phyloP scores from a whole-genome alignment of 1,140 invertebrate genomes.

The Listronotus oregonensis region DNA sequence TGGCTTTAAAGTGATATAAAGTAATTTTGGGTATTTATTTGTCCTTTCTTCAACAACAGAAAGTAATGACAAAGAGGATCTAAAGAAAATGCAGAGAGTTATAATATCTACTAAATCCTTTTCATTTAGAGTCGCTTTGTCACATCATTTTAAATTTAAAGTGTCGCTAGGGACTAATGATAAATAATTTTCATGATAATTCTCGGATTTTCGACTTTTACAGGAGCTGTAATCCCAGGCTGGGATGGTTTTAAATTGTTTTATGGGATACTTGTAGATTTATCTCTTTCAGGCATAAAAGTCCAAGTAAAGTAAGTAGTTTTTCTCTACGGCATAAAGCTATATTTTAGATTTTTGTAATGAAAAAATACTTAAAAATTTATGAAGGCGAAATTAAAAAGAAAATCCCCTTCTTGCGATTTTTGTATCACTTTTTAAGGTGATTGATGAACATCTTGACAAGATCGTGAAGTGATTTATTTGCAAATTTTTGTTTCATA shows the following conservation, averaged over 20 bases:
- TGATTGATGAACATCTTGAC: too few relatives aligned
- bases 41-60: constrained; percentile 1
- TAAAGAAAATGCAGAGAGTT: constrained; percentile 6
- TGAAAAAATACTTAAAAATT: too few relatives aligned
- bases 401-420: too few relatives aligned
- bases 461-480: too few relatives aligned
- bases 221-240: not conserved
- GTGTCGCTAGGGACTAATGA: constrained; percentile 14
- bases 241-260: constrained; percentile 13
- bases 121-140: constrained; percentile 17
- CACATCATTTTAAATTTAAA: constrained; percentile 15
- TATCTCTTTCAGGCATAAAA: not conserved
- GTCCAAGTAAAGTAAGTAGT: too few relatives aligned
- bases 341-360: too few relatives aligned
- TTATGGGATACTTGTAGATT: not conserved
- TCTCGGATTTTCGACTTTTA: constrained; percentile 8
- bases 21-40: constrained; percentile 11
- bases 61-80: constrained; percentile 3
- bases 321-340: too few relatives aligned
- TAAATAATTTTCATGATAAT: constrained; percentile 18
- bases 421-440: too few relatives aligned
- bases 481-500: too few relatives aligned
- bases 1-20: not conserved
- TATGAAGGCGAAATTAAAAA: too few relatives aligned
- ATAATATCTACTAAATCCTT: constrained; percentile 6